Evolutionary conservation across 2,113 vertebrate genomes (phyloP).

Genomic region (Hippolais icterina): DNA sequence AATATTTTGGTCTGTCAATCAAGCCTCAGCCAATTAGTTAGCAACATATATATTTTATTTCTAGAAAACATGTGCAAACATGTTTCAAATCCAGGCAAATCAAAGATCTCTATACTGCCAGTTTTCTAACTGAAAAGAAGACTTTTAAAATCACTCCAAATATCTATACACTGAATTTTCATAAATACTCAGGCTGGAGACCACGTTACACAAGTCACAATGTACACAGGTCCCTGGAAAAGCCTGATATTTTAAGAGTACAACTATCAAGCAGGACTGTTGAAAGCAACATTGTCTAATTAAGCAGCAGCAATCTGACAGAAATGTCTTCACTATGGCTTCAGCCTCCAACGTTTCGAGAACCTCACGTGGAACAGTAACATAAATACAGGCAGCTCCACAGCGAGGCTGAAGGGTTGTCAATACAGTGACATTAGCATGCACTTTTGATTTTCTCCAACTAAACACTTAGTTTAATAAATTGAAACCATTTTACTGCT

Average conservation of each 20-base stretch:
- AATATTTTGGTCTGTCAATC: conserved; percentile 41
- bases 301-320: conserved; percentile 35
- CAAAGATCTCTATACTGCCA: background rate
- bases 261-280: background rate
- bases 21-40: conserved; percentile 23
- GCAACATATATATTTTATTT: background rate
- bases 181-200: background rate
- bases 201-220: background rate
- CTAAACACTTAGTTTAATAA: conserved; percentile 48
- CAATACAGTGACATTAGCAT: conserved; percentile 47
- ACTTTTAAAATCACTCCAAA: background rate
- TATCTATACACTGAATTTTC: background rate
- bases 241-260: conserved; percentile 10
- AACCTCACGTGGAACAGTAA: background rate
- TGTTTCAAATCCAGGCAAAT: background rate
- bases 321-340: conserved; percentile 2
- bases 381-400: conserved; percentile 17
- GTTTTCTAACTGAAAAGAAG: background rate
- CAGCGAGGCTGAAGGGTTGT: background rate
- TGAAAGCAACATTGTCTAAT: conserved; percentile 33
- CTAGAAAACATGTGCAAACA: background rate
- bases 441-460: conserved; percentile 38
- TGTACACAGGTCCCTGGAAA: background rate
- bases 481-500: conserved; percentile 11
- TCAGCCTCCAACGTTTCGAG: background rate